phyloP scores from a whole-genome alignment of 1,140 invertebrate genomes.

The Drosophila tani region DNA sequence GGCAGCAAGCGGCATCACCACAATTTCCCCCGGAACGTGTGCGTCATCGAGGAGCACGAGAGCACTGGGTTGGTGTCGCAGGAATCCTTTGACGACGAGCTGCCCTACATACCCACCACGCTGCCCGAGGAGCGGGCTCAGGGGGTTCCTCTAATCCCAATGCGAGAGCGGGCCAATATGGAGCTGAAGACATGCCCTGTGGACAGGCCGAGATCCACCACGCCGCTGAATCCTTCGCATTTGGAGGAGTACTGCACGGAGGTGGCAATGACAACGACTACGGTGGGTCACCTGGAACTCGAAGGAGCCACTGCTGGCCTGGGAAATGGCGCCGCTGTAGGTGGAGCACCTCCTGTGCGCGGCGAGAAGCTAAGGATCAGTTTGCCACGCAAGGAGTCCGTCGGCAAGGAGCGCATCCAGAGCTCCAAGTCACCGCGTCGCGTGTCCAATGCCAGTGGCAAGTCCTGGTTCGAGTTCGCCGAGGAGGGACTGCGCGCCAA shows the following conservation, averaged over 20 bases:
- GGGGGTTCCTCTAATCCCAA: slow-evolving; percentile 92
- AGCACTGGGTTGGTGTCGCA: slow-evolving; percentile 91
- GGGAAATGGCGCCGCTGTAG: slow-evolving; percentile 20
- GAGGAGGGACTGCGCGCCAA: slow-evolving; percentile 86
- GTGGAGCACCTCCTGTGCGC: slow-evolving; percentile 55
- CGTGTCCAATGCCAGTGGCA: slow-evolving; percentile 85
- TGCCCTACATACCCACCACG: slow-evolving; percentile 94
- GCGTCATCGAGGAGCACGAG: slow-evolving; percentile 87
- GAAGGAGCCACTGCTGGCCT: slow-evolving; percentile 19
- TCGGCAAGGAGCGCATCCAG: slow-evolving; percentile 73
- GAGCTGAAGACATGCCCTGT: slow-evolving; percentile 92
- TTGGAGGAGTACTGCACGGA: slow-evolving; percentile 90
- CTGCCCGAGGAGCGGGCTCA: slow-evolving; percentile 92
- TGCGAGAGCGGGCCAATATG: slow-evolving; percentile 89
- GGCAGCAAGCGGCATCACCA: slow-evolving; percentile 66
- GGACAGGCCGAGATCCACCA: slow-evolving; percentile 93
- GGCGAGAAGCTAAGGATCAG: slow-evolving; percentile 90
- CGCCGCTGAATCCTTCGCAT: slow-evolving; percentile 91
- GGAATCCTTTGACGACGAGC: slow-evolving; percentile 94
- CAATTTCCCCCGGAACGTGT: slow-evolving; percentile 78
- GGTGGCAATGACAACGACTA: slow-evolving; percentile 5
- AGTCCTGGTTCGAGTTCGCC: slow-evolving; percentile 88
- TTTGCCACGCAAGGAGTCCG: slow-evolving; percentile 87
- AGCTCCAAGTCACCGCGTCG: slow-evolving; percentile 85
- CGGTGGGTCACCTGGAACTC: slow-evolving; percentile 60